Evolutionary conservation across 2,113 vertebrate genomes (phyloP).

Genomic region (Silurus meridionalis): DNA sequence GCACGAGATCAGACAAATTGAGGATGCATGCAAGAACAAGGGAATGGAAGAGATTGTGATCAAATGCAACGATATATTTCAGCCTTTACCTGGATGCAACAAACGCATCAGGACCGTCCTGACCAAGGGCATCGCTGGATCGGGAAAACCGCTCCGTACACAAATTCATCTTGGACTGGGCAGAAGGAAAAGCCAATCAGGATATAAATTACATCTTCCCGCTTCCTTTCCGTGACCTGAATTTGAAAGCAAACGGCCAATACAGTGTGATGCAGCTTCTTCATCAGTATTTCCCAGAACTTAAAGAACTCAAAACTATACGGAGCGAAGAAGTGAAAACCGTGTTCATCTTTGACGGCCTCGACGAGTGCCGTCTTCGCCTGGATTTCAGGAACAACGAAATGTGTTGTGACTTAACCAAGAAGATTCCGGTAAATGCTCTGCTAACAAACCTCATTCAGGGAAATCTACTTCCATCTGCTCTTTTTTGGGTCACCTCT

Average conservation of each 20-base stretch:
- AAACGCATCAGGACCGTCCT: constrained; percentile 29
- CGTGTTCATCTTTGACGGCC: constrained; percentile 36
- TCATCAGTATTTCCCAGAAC: constrained; percentile 37
- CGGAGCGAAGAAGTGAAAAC: constrained; percentile 37
- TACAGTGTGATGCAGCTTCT: constrained; percentile 34
- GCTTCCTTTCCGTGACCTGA: constrained; percentile 44
- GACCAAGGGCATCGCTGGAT: constrained; percentile 40
- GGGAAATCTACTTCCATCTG: constrained; percentile 40
- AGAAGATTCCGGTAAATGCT: constrained; percentile 1
- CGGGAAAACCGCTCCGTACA: constrained; percentile 39
- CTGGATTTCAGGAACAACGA: constrained; percentile 40
- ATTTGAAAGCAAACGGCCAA: constrained; percentile 13
- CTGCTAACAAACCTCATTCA: constrained; percentile 36
- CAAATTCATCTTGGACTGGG: constrained; percentile 44
- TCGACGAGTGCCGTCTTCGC: constrained; percentile 38
- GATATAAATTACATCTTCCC: constrained; percentile 33
- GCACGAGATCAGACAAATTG: constrained; percentile 34
- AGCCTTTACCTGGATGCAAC: constrained; percentile 27
- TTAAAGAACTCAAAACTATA: constrained; percentile 31
- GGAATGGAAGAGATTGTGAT: constrained; percentile 6
- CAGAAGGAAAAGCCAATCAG: constrained; percentile 33
- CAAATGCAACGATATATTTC: constrained; percentile 27
- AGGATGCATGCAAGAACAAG: constrained; percentile 28
- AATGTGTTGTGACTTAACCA: constrained; percentile 36
- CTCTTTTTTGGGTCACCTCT: constrained; percentile 41